Evolutionary conservation across 2,888 invertebrate species (phyloP).

Genomic region (Sphaeridia pumilis): DNA sequence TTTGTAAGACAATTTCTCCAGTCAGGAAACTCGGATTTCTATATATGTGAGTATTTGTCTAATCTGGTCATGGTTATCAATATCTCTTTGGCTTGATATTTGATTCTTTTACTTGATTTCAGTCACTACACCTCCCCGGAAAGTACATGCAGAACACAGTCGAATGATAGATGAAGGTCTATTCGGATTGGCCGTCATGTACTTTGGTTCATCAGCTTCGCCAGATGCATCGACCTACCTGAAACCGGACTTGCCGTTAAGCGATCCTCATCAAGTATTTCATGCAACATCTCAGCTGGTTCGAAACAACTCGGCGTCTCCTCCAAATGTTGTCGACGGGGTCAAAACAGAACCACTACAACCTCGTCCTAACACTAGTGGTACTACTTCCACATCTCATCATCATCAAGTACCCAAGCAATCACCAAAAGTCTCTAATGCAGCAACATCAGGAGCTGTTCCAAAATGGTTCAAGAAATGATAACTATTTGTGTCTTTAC

Average conservation of each 20-base stretch:
- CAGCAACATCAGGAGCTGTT: no score
- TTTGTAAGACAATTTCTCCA: conserved; percentile 62
- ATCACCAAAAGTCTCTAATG: not conserved
- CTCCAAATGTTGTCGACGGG: no score
- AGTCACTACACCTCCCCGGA: conserved; percentile 78
- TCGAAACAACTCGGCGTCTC: not conserved
- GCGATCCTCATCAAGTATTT: conserved; percentile 11
- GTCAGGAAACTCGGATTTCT: conserved; percentile 54
- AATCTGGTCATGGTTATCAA: not conserved
- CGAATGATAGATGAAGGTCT: conserved; percentile 60
- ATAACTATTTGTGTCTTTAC: not conserved
- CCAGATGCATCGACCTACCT: conserved; percentile 1
- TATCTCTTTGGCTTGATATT: not conserved
- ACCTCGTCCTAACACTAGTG: not conserved
- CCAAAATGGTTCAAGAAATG: conserved; percentile 12
- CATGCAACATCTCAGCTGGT: not conserved
- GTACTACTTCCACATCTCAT: not conserved
- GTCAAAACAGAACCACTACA: not conserved
- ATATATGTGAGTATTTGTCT: conserved; percentile 57
- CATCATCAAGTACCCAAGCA: no score
- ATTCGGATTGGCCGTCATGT: conserved; percentile 64
- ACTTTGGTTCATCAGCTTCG: conserved; percentile 47
- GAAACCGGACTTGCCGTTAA: conserved; percentile 1
- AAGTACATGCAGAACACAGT: conserved; percentile 49
- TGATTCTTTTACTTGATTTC: conserved; percentile 30